phyloP scores from a whole-genome alignment of 2,888 invertebrate species.

The Rotaria socialis region DNA sequence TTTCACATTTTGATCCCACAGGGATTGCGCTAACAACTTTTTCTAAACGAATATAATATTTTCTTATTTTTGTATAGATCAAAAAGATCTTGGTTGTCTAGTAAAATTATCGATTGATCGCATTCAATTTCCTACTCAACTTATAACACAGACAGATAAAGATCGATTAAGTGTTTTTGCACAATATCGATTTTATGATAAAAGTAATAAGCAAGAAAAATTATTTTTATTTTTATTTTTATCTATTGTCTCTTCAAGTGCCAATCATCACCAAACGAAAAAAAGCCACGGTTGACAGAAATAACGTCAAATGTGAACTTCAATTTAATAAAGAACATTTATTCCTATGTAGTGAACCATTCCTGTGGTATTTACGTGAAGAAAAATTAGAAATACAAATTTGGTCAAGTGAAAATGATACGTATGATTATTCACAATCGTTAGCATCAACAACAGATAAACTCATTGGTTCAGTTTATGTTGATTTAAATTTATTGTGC shows the following conservation, averaged over 20 bases:
- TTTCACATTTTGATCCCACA: no score
- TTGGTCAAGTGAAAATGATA: constrained; percentile 53
- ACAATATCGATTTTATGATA: constrained; percentile 30
- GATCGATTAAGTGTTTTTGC: not conserved
- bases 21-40: no score
- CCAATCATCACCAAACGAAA: not conserved
- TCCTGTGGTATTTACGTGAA: constrained; percentile 55
- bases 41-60: no score
- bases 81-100: constrained; percentile 26
- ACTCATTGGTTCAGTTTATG: constrained; percentile 55
- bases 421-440: constrained; percentile 47
- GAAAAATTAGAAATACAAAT: constrained; percentile 56
- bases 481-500: constrained; percentile 52
- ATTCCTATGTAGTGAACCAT: constrained; percentile 5
- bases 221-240: not conserved
- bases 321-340: constrained; percentile 20
- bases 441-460: constrained; percentile 52
- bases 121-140: constrained; percentile 22
- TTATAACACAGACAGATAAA: not conserved
- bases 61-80: not conserved
- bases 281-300: not conserved
- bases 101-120: constrained; percentile 7
- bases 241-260: not conserved
- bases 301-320: not conserved
- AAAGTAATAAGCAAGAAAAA: not conserved